Percentiles rank a stretch among this genome's conserved stretches.
These are phyloP conservation scores for Geopemphigus sp. DNA, from an alignment of 1,140 invertebrate species.

Conservation along the genomic window DNA sequence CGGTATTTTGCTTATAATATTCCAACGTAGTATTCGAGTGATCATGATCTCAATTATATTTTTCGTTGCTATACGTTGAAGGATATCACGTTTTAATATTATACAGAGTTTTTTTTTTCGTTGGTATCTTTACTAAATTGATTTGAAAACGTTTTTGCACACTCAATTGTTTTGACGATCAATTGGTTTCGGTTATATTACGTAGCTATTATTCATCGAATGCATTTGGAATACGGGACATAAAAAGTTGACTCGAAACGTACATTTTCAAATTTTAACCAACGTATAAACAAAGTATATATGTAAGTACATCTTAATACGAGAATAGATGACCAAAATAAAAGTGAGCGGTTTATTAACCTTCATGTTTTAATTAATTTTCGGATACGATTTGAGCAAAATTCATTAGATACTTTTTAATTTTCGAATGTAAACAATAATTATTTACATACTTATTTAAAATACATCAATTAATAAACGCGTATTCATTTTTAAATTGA, in stretches of 20 bases:
- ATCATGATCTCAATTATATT: conserved; percentile 36
- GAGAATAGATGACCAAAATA: no score
- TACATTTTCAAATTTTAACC: not conserved
- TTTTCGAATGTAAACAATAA: no score
- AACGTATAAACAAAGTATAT: not conserved
- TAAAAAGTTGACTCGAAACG: not conserved
- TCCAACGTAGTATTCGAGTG: not conserved
- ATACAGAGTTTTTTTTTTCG: not conserved
- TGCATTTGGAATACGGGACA: not conserved
- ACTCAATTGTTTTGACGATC: not conserved
- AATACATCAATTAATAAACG: no score
- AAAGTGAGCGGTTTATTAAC: conserved; percentile 15
- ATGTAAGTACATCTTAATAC: not conserved
- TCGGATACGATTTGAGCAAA: no score
- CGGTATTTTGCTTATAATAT: not conserved
- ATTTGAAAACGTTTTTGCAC: not conserved
- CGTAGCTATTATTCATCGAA: no score
- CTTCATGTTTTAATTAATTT: not conserved
- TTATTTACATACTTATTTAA: no score
- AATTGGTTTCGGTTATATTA: not conserved
- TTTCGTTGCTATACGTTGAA: conserved; percentile 20
- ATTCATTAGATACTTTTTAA: no score
- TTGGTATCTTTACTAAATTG: not conserved
- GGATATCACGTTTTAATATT: conserved; percentile 33
- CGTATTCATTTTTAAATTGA: no score